These are phyloP conservation scores for Elanoides forficatus DNA, from an alignment of 2,113 vertebrate genomes.

Conservation along the genomic window DNA sequence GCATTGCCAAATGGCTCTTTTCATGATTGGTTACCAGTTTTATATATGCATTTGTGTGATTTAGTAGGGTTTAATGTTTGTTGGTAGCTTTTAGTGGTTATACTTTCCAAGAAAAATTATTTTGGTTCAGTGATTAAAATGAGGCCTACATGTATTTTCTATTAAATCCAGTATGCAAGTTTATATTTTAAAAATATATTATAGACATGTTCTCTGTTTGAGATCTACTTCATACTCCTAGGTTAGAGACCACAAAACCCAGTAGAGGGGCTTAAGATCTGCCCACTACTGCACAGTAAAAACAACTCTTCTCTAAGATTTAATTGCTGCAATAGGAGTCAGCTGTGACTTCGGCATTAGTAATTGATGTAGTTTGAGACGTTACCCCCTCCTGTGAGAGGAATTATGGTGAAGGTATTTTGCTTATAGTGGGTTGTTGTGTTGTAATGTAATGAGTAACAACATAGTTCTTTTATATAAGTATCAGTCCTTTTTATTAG, in stretches of 20 bases:
- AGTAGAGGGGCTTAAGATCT: neutral
- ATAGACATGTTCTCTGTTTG: neutral
- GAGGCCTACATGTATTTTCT: neutral
- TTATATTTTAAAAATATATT: neutral
- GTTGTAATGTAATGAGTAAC: neutral
- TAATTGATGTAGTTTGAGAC: neutral
- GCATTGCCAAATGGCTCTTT: neutral
- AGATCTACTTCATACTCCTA: neutral
- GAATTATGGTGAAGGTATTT: neutral
- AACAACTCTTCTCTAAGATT: neutral
- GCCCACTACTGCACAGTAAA: neutral
- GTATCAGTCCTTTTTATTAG: neutral
- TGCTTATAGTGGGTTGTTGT: neutral
- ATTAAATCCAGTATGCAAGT: neutral
- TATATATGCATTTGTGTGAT: neutral
- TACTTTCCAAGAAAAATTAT: neutral
- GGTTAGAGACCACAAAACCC: neutral
- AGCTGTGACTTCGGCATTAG: neutral
- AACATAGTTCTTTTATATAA: neutral
- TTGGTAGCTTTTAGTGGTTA: neutral
- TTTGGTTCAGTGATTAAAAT: neutral
- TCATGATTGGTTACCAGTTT: neutral
- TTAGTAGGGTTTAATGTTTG: neutral
- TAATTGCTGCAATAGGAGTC: neutral
- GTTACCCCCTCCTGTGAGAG: neutral